A percentile compares a stretch with the other conserved stretches of the same genome.
Conservation (phyloP, 1,140 invertebrate species). For the Aphidius ervi region DNA sequence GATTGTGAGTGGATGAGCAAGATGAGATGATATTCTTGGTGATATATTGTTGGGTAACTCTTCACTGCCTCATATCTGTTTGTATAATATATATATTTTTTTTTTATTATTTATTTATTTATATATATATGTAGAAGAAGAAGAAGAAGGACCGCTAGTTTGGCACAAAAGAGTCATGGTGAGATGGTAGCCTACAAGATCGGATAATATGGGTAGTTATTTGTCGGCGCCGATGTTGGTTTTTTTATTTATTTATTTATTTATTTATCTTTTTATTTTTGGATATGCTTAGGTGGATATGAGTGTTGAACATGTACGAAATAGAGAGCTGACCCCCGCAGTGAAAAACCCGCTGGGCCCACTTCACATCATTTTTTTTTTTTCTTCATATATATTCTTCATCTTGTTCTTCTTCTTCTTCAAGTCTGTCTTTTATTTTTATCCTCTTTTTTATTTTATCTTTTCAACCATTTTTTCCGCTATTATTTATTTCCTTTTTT, state of each 20-base stretch:
- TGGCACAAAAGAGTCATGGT: constrained; percentile 47
- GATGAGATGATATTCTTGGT: too few species aligned
- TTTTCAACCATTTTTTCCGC: too few species aligned
- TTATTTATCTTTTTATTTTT: too few species aligned
- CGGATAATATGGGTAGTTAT: constrained; percentile 53
- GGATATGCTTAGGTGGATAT: not conserved
- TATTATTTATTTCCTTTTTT: too few species aligned
- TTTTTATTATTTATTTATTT: not conserved
- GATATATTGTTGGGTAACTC: too few species aligned
- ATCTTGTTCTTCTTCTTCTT: constrained; percentile 25
- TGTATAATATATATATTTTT: constrained; percentile 1
- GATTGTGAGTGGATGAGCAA: too few species aligned
- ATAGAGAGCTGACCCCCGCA: constrained; percentile 41
- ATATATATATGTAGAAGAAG: constrained; percentile 1
- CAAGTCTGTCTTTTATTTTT: constrained; percentile 1
- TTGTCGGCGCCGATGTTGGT: constrained; percentile 54
- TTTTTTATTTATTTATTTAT: constrained; percentile 30
- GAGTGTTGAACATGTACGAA: constrained; percentile 19
- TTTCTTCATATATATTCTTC: constrained; percentile 24
- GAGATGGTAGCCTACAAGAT: constrained; percentile 52
- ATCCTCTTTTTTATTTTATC: constrained; percentile 1
- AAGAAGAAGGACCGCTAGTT: constrained; percentile 15
- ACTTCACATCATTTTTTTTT: constrained; percentile 22
- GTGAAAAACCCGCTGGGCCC: constrained; percentile 41
- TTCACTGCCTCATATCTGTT: too few species aligned